A percentile compares a stretch with the other conserved stretches of the same genome.
These are phyloP conservation scores for Lethrus apterus DNA, from an alignment of 1,140 invertebrate species.

Conservation along the genomic window DNA sequence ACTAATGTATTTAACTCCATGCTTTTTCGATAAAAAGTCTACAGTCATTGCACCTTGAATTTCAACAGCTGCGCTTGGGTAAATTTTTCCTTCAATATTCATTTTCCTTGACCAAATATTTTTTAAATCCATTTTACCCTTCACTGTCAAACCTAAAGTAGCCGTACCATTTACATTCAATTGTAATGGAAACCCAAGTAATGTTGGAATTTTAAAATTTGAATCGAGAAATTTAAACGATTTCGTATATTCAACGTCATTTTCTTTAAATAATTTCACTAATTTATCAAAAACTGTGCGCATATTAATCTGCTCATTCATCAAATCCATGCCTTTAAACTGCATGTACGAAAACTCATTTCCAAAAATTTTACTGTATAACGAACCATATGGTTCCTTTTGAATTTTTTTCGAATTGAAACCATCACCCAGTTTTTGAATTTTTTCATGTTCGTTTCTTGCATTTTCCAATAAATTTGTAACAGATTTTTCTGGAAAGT, in stretches of 20 bases:
- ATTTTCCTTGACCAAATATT: conserved; percentile 46
- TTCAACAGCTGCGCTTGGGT: conserved; percentile 59
- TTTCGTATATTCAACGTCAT: conserved; percentile 52
- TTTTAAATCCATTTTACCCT: conserved; percentile 44
- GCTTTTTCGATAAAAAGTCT: conserved; percentile 52
- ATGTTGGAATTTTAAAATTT: conserved; percentile 59
- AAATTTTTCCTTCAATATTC: conserved; percentile 63
- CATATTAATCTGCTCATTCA: conserved; percentile 46
- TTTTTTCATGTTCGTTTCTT: not conserved
- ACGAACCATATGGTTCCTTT: conserved; percentile 41
- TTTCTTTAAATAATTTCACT: conserved; percentile 59
- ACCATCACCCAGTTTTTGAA: conserved; percentile 14
- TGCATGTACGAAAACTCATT: conserved; percentile 63
- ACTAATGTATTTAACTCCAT: conserved; percentile 56
- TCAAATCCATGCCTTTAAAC: conserved; percentile 54
- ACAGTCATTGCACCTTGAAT: conserved; percentile 55
- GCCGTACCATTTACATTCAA: conserved; percentile 59
- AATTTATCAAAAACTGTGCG: conserved; percentile 58
- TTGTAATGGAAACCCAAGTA: conserved; percentile 57
- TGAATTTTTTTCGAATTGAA: conserved; percentile 38
- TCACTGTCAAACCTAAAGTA: conserved; percentile 38
- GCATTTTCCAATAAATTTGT: conserved; percentile 37
- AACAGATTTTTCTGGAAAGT: conserved; percentile 47
- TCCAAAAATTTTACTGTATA: conserved; percentile 60
- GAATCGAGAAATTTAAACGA: conserved; percentile 57